Conservation (phyloP, 1,140 invertebrate genomes). For the Drosophila rhopaloa region DNA sequence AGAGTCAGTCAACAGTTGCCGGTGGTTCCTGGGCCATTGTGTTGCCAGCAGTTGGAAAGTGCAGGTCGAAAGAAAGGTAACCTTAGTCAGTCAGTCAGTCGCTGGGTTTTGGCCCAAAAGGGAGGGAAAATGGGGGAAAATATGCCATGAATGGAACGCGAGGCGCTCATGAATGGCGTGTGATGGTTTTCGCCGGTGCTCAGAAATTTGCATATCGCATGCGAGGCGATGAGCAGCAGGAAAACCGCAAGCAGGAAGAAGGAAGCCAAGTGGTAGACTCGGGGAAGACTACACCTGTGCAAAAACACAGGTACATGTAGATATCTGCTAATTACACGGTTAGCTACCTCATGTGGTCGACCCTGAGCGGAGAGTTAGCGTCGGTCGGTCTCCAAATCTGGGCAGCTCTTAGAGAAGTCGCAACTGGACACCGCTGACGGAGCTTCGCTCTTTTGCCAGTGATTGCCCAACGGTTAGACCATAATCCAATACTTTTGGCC, state of each 20-base stretch:
- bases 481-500: conserved; percentile 36
- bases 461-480: conserved; percentile 41
- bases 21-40: conserved; percentile 42
- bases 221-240: conserved; percentile 46
- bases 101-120: background rate
- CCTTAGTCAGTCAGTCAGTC: conserved; percentile 52
- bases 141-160: conserved; percentile 60
- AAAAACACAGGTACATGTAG: conserved; percentile 15
- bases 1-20: conserved; percentile 53
- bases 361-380: conserved; percentile 11
- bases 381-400: conserved; percentile 13
- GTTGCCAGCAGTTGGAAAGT: conserved; percentile 61
- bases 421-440: conserved; percentile 22
- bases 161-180: conserved; percentile 57
- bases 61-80: conserved; percentile 56
- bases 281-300: background rate
- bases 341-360: conserved; percentile 33
- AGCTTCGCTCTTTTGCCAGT: conserved; percentile 13
- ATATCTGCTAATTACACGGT: conserved; percentile 44
- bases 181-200: conserved; percentile 23
- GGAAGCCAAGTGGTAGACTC: conserved; percentile 40
- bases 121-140: conserved; percentile 20
- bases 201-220: conserved; percentile 75
- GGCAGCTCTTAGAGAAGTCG: conserved; percentile 1
- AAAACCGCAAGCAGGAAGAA: conserved; percentile 78